These are phyloP conservation scores for Gymnobelideus leadbeateri DNA, from an alignment of 2,113 vertebrate genomes.

Conservation along the genomic window DNA sequence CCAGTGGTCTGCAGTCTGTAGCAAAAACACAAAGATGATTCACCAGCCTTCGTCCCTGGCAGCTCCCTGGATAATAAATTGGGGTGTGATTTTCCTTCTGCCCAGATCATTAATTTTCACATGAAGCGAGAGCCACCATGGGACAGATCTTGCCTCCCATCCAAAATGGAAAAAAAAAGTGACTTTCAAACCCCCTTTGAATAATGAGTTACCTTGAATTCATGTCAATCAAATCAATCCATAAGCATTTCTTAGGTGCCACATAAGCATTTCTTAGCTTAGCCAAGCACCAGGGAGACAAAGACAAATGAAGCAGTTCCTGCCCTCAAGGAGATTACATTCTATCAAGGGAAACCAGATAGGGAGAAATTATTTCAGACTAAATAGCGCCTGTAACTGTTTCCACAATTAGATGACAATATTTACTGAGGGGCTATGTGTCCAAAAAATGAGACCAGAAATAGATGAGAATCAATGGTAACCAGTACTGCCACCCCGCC, in stretches of 20 bases:
- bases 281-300: neutral
- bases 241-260: neutral
- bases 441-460: neutral
- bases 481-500: neutral
- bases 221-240: neutral
- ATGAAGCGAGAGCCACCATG: constrained; percentile 62
- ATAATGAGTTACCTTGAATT: neutral
- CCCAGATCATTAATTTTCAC: constrained; percentile 74
- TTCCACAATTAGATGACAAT: constrained; percentile 7
- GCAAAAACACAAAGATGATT: constrained; percentile 67
- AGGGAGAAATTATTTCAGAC: neutral
- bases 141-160: constrained; percentile 33
- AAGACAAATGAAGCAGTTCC: neutral
- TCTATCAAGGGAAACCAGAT: neutral
- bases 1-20: constrained; percentile 63
- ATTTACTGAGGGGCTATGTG: neutral
- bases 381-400: neutral
- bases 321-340: neutral
- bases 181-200: constrained; percentile 16
- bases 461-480: too few species aligned
- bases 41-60: constrained; percentile 67
- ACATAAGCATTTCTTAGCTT: too few species aligned
- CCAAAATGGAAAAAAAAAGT: neutral
- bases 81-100: constrained; percentile 69
- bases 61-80: constrained; percentile 77